Evolutionary conservation across 2,888 invertebrate genomes (phyloP), one percentile per base, ranked within the genome.

Genomic region (Campaea margaritaria): DNA sequence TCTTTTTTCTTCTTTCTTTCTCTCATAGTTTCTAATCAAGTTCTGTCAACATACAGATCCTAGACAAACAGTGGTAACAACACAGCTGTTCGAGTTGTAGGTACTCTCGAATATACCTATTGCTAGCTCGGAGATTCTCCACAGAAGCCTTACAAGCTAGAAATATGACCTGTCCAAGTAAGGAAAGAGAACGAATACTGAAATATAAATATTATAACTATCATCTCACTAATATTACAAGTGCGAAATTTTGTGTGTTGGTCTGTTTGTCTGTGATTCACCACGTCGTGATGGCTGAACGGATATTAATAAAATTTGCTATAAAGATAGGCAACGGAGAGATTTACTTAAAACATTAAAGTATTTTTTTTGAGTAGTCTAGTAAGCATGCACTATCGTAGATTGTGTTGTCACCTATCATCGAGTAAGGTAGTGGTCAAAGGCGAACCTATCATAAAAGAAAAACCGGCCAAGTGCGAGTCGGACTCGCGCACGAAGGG

Each of bases 51-150:
- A 34, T 9, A 11, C 36, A 1, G n/a, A n/a, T 36, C 21, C 21
- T n/a, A 43, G 2, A 12, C 21, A 43, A 43, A 43, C 21, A 43
- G 12, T 43, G 43, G 2, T n/a, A 39, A 39, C 39, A 39, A 14
- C 8, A 13, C 14, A 39, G 14, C 13, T 15, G 16, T 21, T 43
- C 43, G 12, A n/a, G 7, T 43, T 43, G 21, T 21, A n/a, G n/a
- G n/a, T n/a, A n/a, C 8, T 21, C 21, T 43, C 21, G 5, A 43
- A n/a, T 16, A 43, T 43, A n/a, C 12, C 21, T 47, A 47, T 47
- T 47, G 36, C 36, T 38, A 36, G 47, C 47, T 15, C 47, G n/a
- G 21, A 47, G 47, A 38, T 47, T 47, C 47, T 21, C 12, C n/a
- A 9, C 21, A 3, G 47, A 47, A 47, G 38, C 47, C 47, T 5